A percentile compares a stretch with the other conserved stretches of the same genome.
Conservation (phyloP, 1,140 invertebrate species). For the Neuroterus valhalla region DNA sequence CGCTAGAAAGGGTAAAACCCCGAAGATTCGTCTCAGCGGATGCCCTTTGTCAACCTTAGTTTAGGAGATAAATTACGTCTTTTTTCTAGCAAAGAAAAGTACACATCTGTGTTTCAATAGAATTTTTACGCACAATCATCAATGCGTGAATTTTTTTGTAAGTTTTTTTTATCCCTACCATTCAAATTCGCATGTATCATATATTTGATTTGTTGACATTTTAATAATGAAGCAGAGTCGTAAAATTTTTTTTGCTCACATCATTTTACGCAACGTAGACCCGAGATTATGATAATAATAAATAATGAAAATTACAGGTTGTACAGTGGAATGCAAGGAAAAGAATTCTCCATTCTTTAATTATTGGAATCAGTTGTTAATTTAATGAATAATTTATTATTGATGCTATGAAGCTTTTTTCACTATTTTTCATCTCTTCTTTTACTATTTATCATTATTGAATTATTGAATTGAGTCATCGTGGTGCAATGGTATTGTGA, state of each 20-base stretch:
- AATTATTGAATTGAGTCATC: too few species aligned
- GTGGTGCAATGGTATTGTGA: too few species aligned
- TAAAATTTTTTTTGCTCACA: neutral
- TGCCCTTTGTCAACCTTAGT: constrained; percentile 6
- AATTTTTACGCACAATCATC: constrained; percentile 12
- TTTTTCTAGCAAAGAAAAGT: constrained; percentile 1
- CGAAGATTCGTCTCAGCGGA: constrained; percentile 11
- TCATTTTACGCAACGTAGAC: too few species aligned
- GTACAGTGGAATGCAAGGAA: neutral
- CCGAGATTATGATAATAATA: too few species aligned
- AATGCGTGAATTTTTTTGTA: neutral
- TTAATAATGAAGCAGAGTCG: neutral
- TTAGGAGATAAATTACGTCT: constrained; percentile 26
- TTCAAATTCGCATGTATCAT: neutral
- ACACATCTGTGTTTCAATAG: neutral
- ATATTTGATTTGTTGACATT: neutral
- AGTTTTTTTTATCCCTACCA: neutral
- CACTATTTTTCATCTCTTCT: too few species aligned
- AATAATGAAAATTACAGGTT: neutral
- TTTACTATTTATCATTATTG: too few species aligned
- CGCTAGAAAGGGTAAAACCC: neutral
- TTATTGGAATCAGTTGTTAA: too few species aligned
- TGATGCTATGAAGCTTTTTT: too few species aligned
- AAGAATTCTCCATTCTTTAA: neutral
- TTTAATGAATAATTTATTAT: too few species aligned